A percentile compares a stretch with the other conserved stretches of the same genome.
These are phyloP conservation scores for Chalcosyrphus nemorum DNA, from an alignment of 2,888 invertebrate genomes.

Conservation along the genomic window DNA sequence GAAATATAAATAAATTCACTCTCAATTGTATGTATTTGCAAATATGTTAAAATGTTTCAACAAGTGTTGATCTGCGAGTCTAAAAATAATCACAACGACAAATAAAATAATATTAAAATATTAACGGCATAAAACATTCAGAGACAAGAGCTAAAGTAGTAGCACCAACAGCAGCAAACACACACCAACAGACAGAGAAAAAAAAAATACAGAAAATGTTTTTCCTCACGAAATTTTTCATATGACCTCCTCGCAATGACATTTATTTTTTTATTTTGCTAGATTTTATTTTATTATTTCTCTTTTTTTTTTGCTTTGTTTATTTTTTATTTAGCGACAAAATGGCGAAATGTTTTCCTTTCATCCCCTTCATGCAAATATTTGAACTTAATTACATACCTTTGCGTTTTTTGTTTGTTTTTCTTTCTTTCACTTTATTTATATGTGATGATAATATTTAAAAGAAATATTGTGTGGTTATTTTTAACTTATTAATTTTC, in stretches of 20 bases:
- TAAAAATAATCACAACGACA: constrained; percentile 61
- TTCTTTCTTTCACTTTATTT: constrained; percentile 14
- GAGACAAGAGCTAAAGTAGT: constrained; percentile 53
- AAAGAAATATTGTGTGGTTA: constrained; percentile 33
- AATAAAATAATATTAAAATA: constrained; percentile 63
- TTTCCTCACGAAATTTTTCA: constrained; percentile 37
- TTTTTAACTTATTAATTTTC: constrained; percentile 42
- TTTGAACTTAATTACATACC: constrained; percentile 48
- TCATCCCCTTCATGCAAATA: constrained; percentile 40
- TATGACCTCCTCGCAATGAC: constrained; percentile 65
- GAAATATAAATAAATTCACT: constrained; percentile 50
- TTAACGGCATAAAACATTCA: constrained; percentile 52
- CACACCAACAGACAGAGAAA: background rate
- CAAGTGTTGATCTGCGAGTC: constrained; percentile 55
- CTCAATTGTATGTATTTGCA: constrained; percentile 75
- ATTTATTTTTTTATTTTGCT: constrained; percentile 28
- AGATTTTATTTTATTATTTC: constrained; percentile 4
- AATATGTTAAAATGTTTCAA: constrained; percentile 75
- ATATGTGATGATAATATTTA: constrained; percentile 35
- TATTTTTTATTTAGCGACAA: constrained; percentile 25
- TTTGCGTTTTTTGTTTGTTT: constrained; percentile 32
- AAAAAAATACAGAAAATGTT: constrained; percentile 2
- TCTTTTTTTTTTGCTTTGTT: constrained; percentile 21
- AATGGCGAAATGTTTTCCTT: constrained; percentile 10
- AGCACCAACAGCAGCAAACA: constrained; percentile 18